Evolutionary conservation across 2,888 invertebrate genomes (phyloP), one percentile per base, ranked within the genome.

Genomic region (Spicauda simplicius): DNA sequence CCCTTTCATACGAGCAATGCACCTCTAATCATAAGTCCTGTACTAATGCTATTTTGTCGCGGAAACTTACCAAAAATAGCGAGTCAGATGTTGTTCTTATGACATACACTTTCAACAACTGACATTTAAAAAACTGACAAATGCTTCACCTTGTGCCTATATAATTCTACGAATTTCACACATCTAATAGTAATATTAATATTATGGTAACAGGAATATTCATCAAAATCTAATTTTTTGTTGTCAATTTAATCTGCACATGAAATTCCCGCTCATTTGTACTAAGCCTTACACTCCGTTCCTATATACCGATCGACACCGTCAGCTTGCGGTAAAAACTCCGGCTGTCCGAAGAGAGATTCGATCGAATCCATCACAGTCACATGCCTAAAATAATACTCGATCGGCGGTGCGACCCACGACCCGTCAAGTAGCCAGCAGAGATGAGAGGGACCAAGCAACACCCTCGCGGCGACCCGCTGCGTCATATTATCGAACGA

Each of bases 301-400:
- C n/a, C n/a, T 50, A 18, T 48, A 16, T 50, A 41, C 16, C 14
- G 52, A 59, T 41, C 56, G 61, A 48, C 66, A 58, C 63, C 60
- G 61, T 66, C 67, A 64, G 65, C 65, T 45, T 25, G 20, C 58
- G 81, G 83, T 84, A 85, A 85, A 87, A 87, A 85, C 83, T 81
- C 76, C 78, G 78, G 80, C 84, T 86, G 90, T 92, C 90, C 73
- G 76, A 84, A 84, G 82, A 83, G 77, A 86, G 87, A 89, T 87
- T 82, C 82, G 81, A 90, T 87, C 86, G 79, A 87, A 92, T 92
- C 91, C 83, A 93, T 93, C 91, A 91, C 87, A 87, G 91, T 92
- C 91, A 87, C 83, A 88, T 84, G 81, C 87, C 82, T 85, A 85
- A 90, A 89, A 90, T 88, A 87, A 90, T 87, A 82, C 82, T 83